Conservation (phyloP, 2,888 invertebrate genomes). For the Cryptus armator region DNA sequence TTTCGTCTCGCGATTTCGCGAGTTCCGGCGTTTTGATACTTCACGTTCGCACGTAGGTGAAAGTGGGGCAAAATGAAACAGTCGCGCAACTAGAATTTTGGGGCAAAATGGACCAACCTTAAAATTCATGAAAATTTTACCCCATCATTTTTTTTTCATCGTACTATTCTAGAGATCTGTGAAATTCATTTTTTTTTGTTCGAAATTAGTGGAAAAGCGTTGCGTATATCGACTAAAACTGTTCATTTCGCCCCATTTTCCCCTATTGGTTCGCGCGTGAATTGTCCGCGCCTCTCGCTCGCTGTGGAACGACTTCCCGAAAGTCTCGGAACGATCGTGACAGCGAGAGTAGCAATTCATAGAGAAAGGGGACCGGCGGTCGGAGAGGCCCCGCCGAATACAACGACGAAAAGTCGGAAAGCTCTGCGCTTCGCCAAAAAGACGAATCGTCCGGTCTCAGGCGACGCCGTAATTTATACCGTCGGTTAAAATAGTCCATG, state of each 20-base stretch:
- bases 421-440: conserved; percentile 69
- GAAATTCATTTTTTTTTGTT: no score
- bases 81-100: no score
- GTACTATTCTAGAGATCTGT: no score
- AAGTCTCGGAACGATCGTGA: not conserved
- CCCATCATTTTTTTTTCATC: no score
- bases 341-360: not conserved
- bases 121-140: no score
- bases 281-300: not conserved
- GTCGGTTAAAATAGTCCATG: conserved; percentile 76
- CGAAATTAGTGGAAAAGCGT: no score
- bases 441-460: conserved; percentile 71
- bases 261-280: not conserved
- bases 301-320: not conserved
- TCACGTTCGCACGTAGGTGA: not conserved
- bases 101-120: no score
- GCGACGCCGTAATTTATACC: conserved; percentile 76
- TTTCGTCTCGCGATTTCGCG: not conserved
- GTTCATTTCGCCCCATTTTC: no score
- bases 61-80: not conserved
- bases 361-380: not conserved
- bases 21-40: conserved; percentile 3
- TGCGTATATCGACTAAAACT: no score
- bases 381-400: conserved; percentile 4
- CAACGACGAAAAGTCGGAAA: conserved; percentile 68